Evolutionary conservation across 2,888 invertebrate genomes (phyloP).

Genomic region (Thysanoteuthis rhombus): DNA sequence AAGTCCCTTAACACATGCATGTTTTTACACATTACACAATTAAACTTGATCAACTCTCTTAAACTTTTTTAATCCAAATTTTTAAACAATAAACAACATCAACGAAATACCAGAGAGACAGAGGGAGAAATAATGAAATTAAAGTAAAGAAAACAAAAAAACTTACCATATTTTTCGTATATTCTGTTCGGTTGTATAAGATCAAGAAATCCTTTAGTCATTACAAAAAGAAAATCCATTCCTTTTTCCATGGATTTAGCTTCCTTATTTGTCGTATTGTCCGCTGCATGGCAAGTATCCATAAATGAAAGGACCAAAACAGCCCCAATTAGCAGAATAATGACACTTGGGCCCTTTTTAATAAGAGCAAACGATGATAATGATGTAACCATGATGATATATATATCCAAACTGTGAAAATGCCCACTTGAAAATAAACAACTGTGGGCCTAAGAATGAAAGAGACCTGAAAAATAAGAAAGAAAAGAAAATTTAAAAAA

Average conservation of each 20-base stretch:
- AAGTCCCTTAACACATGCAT: no score
- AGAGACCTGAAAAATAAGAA: neutral
- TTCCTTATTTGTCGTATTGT: conserved; percentile 30
- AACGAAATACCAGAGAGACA: no score
- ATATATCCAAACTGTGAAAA: neutral
- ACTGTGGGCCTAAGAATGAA: neutral
- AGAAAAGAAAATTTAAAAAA: neutral
- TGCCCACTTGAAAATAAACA: neutral
- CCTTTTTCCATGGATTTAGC: conserved; percentile 50
- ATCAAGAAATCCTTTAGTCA: conserved; percentile 54
- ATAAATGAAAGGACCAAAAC: neutral
- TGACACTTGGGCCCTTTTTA: neutral
- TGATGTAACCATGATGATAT: neutral
- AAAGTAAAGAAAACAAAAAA: neutral
- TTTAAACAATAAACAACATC: no score
- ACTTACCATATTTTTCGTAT: conserved; percentile 35
- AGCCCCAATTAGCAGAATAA: neutral
- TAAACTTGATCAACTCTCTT: no score
- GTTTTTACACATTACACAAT: no score
- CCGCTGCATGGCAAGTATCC: neutral
- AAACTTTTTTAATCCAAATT: no score
- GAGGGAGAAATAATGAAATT: neutral
- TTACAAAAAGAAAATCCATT: conserved; percentile 49
- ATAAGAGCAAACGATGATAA: neutral
- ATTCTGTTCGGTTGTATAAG: conserved; percentile 50